These are phyloP conservation scores for Parotia lawesii DNA, from an alignment of 2,113 vertebrate species.

Conservation along the genomic window DNA sequence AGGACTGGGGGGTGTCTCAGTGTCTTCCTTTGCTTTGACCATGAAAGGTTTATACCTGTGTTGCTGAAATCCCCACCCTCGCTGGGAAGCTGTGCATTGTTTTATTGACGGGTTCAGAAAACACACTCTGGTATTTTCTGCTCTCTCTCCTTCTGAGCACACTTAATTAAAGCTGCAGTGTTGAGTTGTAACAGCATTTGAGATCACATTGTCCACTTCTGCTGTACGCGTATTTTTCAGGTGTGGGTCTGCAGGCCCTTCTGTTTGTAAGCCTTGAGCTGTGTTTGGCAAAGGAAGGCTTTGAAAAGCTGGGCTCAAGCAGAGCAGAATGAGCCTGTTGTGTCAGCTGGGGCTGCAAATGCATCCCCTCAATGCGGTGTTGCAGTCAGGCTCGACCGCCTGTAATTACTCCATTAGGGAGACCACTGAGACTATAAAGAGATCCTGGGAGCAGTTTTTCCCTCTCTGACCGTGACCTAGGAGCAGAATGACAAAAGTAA, in stretches of 20 bases:
- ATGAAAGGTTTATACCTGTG: background rate
- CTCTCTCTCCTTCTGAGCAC: background rate
- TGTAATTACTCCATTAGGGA: background rate
- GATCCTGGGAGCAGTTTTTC: background rate
- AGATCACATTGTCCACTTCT: accelerated
- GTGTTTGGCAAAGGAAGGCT: background rate
- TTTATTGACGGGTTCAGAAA: background rate
- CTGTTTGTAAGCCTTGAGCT: background rate
- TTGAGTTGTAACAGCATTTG: background rate
- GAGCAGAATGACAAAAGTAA: background rate
- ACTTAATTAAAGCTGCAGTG: too few relatives aligned
- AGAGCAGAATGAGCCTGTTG: background rate
- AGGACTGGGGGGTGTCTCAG: too few relatives aligned
- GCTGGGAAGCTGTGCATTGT: background rate
- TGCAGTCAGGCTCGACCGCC: background rate
- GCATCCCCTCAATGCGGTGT: background rate
- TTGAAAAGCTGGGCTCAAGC: background rate
- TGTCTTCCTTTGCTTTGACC: background rate
- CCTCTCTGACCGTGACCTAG: background rate
- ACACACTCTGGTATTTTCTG: background rate
- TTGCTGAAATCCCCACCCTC: background rate
- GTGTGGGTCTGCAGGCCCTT: background rate
- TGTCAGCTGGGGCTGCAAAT: background rate
- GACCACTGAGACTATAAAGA: background rate
- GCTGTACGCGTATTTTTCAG: background rate